Evolutionary conservation across 2,797 vertebrate genomes (phyloP).

Genomic region (Hirundo rustica): DNA sequence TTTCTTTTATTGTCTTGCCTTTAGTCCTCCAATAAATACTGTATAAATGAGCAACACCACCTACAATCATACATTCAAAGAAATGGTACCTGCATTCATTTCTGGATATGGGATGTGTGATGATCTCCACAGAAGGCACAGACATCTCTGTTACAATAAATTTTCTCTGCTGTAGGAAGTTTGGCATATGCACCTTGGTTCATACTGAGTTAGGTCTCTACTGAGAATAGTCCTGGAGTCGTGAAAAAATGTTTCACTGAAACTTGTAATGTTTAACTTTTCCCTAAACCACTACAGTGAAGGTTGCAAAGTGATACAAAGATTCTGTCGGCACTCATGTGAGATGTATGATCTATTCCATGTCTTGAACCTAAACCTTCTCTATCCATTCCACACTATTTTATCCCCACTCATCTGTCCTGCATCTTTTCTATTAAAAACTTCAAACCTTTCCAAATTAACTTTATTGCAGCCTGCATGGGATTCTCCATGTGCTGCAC

Average conservation of each 20-base stretch:
- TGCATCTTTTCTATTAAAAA: background rate
- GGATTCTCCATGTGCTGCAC: background rate
- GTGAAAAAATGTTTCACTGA: background rate
- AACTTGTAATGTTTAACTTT: background rate
- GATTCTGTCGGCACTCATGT: background rate
- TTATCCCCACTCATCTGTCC: background rate
- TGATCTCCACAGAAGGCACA: background rate
- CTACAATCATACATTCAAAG: background rate
- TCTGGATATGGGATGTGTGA: background rate
- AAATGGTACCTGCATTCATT: background rate
- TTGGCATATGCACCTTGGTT: background rate
- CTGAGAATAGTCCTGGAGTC: background rate
- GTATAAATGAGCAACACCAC: background rate
- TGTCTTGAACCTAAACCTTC: background rate
- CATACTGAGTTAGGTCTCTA: background rate
- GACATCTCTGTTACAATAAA: background rate
- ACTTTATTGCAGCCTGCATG: background rate
- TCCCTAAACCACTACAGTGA: background rate
- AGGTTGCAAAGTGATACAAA: background rate
- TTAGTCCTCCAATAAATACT: background rate
- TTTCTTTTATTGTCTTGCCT: background rate
- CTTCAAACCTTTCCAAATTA: background rate
- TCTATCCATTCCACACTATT: background rate
- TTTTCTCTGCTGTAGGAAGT: background rate
- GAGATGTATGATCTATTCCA: fast-evolving